Evolutionary conservation across 2,113 vertebrate genomes (phyloP).

Genomic region (Lophius piscatorius): DNA sequence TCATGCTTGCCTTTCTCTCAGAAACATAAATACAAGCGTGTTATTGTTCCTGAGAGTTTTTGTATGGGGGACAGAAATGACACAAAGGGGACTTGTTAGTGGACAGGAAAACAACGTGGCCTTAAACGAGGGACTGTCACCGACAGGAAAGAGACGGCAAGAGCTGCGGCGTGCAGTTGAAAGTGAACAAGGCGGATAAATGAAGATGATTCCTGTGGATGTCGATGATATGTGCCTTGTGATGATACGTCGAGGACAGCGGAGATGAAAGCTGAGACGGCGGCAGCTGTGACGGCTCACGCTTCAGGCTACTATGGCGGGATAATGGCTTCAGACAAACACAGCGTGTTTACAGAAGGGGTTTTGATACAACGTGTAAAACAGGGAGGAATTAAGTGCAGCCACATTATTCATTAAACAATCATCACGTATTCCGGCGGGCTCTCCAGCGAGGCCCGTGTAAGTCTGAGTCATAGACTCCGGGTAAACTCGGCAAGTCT

Average conservation of each 20-base stretch:
- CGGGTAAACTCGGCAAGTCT: conserved; percentile 61
- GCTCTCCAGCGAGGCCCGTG: conserved; percentile 15
- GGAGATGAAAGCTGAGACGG: conserved; percentile 19
- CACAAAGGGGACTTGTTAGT: conserved; percentile 72
- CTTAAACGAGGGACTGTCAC: conserved; percentile 41
- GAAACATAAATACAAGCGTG: conserved; percentile 45
- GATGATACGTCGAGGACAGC: conserved; percentile 33
- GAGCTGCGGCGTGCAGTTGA: conserved; percentile 21
- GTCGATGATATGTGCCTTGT: conserved; percentile 31
- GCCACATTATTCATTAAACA: conserved; percentile 14
- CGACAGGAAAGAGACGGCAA: conserved; percentile 18
- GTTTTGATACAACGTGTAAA: conserved; percentile 33
- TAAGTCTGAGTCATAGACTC: conserved; percentile 55
- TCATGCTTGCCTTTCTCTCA: conserved; percentile 21
- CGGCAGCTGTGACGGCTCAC: conserved; percentile 13
- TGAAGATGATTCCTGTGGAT: conserved; percentile 41
- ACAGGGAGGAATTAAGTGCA: conserved; percentile 32
- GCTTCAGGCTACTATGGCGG: conserved; percentile 25
- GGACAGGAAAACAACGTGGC: conserved; percentile 43
- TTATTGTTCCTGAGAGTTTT: conserved; percentile 53
- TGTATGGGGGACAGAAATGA: conserved; percentile 51
- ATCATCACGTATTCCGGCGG: conserved; percentile 6
- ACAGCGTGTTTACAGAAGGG: conserved; percentile 35
- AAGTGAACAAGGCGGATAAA: conserved; percentile 45
- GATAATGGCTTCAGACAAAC: conserved; percentile 45